phyloP scores from a whole-genome alignment of 1,140 invertebrate species.

The Idris sp. region DNA sequence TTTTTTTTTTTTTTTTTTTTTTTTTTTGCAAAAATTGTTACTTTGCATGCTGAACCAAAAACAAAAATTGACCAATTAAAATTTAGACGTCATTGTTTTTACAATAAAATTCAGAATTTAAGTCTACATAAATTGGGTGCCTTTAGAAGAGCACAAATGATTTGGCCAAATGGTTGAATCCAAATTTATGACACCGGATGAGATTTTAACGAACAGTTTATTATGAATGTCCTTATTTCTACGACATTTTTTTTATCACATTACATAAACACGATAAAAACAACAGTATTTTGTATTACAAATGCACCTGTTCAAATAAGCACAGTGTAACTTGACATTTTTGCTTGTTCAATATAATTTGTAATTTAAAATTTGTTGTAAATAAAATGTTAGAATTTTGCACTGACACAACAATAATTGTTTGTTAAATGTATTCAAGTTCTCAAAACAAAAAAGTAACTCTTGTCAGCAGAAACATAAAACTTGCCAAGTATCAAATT shows the following conservation, averaged over 20 bases:
- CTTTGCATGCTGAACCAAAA: too few species aligned
- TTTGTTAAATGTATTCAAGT: too few species aligned
- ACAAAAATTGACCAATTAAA: too few species aligned
- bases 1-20: too few species aligned
- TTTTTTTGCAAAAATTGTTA: too few species aligned
- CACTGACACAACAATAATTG: too few species aligned
- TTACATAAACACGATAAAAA: slow-evolving; percentile 52
- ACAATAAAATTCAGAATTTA: slow-evolving; percentile 18
- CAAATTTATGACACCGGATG: slow-evolving; percentile 52
- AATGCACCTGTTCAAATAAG: slow-evolving; percentile 54
- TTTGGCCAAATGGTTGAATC: slow-evolving; percentile 20
- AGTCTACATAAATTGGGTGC: background rate
- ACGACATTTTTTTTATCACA: slow-evolving; percentile 51
- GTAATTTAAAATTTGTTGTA: too few species aligned
- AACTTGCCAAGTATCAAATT: slow-evolving; percentile 21
- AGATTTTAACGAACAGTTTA: slow-evolving; percentile 7
- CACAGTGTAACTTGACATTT: slow-evolving; percentile 51
- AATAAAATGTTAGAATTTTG: too few species aligned
- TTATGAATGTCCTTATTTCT: slow-evolving; percentile 36
- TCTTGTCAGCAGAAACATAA: slow-evolving; percentile 36
- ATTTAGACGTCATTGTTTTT: too few species aligned
- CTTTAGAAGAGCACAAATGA: too few species aligned
- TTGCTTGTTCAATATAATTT: too few species aligned
- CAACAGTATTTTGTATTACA: slow-evolving; percentile 41
- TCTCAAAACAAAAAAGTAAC: slow-evolving; percentile 32